Conservation (phyloP, 37 sponge, comb jelly and placozoan genomes). For the Ephydatia muelleri region DNA sequence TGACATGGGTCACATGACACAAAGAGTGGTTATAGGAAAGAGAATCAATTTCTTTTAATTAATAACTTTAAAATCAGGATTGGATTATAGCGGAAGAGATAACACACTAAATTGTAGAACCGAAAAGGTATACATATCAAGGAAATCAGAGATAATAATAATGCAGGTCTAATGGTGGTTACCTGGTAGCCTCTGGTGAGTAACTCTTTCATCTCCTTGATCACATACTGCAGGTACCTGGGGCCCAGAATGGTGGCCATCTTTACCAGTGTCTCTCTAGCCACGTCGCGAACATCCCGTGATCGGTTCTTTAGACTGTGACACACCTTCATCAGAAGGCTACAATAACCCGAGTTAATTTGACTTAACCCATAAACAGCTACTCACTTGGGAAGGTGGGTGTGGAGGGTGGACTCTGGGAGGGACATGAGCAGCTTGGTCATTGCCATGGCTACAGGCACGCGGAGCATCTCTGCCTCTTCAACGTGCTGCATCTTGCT, state of each 20-base stretch:
- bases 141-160: too few relatives aligned
- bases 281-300: conserved; percentile 71
- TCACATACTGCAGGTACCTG: conserved; percentile 56
- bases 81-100: too few relatives aligned
- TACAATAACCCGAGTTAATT: conserved; percentile 7
- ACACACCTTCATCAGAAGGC: conserved; percentile 83
- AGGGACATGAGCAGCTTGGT: conserved; percentile 80
- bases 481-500: conserved; percentile 28
- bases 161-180: neutral
- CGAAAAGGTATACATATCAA: too few relatives aligned
- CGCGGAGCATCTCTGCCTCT: conserved; percentile 56
- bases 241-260: conserved; percentile 79
- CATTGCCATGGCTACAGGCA: conserved; percentile 86
- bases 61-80: too few relatives aligned
- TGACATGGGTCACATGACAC: neutral
- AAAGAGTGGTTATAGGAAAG: too few relatives aligned
- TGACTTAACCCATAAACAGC: neutral
- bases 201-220: conserved; percentile 82
- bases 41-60: too few relatives aligned
- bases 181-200: conserved; percentile 92
- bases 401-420: conserved; percentile 62
- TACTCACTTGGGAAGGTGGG: conserved; percentile 77
- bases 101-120: too few relatives aligned
- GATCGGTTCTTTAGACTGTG: conserved; percentile 65
- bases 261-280: conserved; percentile 78